Conservation (phyloP, 1,140 invertebrate species). For the Linepithema humile region DNA sequence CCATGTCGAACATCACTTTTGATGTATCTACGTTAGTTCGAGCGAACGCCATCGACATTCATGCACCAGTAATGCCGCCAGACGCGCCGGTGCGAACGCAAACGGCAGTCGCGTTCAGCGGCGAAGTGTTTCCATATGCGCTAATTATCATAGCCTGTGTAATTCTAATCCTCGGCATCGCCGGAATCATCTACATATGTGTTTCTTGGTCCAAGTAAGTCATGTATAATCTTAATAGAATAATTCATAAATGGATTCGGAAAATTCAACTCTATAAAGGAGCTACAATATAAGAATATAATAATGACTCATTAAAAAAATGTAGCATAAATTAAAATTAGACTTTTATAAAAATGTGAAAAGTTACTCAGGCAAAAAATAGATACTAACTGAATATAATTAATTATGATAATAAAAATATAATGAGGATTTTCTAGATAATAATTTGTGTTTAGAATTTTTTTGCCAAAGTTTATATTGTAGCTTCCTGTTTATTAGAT, state of each 20-base stretch:
- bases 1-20: slow-evolving; percentile 87
- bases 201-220: slow-evolving; percentile 95
- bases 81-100: slow-evolving; percentile 81
- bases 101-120: slow-evolving; percentile 87
- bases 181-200: slow-evolving; percentile 96
- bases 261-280: neutral
- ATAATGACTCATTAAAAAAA: neutral
- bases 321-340: too few species aligned
- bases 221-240: neutral
- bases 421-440: neutral
- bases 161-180: slow-evolving; percentile 93
- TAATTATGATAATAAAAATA: neutral
- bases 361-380: too few species aligned
- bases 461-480: too few species aligned
- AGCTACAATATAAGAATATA: neutral
- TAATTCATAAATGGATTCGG: neutral
- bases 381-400: too few species aligned
- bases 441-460: neutral
- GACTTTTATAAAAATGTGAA: too few species aligned
- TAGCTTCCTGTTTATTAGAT: neutral
- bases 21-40: slow-evolving; percentile 87
- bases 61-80: slow-evolving; percentile 86
- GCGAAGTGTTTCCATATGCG: slow-evolving; percentile 93
- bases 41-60: slow-evolving; percentile 88
- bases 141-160: slow-evolving; percentile 94